Evolutionary conservation across 2,888 invertebrate genomes (phyloP), one percentile per base, ranked within the genome.

Genomic region (Empis livida): DNA sequence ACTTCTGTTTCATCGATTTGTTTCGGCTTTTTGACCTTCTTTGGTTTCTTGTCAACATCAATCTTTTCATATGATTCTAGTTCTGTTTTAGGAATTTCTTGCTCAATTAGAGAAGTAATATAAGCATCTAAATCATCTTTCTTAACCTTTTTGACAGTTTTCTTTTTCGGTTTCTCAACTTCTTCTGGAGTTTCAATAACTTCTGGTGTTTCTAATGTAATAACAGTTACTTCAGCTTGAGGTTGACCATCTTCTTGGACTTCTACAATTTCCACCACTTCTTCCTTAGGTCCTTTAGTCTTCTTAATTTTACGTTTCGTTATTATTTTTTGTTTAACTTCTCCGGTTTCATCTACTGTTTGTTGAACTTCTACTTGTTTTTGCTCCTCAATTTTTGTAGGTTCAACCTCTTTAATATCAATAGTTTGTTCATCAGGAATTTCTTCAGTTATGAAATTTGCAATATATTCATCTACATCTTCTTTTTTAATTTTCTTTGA

Each of bases 1-100:
- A 67, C 41, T 11, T 23, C 17, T 14, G 27, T 13, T 37, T 31
- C 30, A 30, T 61, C 49, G 10, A 61, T 49, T 27, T 59, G 52
- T 53, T 58, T 49, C 5, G 62, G 63, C 49, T 65, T 51, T 50
- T 57, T 61, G 5, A 56, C 74, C 47, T 78, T 76, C 1, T 82
- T 77, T 10, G 54, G 62, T 55, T 50, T 57, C 48, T 58, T 61
- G 49, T 71, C 68, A 2, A 57, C 43, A 31, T 60, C 56, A 6
- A 58, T 51, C 47, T 67, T 59, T 54, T 70, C 67, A 35, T 64
- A 63, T 49, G 64, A 62, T 42, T 71, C 67, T 2, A 65, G 56
- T 51, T 65, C 63, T 3, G 64, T 59, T 51, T 63, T 61, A 23
- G 64, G 58, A 47, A 64, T 59, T 51, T 67, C 65, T 42, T 64